Percentiles rank a stretch among this genome's conserved stretches.
phyloP scores from a whole-genome alignment of 2,113 vertebrate species.

The Erythrolamprus reginae region DNA sequence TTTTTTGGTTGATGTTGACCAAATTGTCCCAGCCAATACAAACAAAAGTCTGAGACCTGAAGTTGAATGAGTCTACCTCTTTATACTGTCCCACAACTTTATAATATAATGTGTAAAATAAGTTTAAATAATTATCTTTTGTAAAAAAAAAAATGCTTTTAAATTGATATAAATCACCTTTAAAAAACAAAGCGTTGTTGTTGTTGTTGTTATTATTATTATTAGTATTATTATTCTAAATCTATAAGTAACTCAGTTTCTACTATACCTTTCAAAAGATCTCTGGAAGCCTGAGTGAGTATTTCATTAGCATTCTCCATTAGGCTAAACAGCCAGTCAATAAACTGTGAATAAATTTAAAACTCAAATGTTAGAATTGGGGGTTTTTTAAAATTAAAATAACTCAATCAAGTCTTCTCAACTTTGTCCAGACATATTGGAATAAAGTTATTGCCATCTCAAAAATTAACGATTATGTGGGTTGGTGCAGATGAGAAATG shows the following conservation, averaged over 20 bases:
- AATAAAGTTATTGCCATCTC: neutral
- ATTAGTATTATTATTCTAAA: no score
- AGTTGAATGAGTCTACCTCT: no score
- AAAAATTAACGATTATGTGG: neutral
- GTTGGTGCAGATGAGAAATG: neutral
- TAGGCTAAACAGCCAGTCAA: slow-evolving; percentile 89
- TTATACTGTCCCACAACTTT: neutral
- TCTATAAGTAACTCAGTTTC: neutral
- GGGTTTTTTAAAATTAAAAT: neutral
- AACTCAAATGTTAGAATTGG: slow-evolving; percentile 20
- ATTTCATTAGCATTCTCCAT: slow-evolving; percentile 72
- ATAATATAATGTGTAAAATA: neutral
- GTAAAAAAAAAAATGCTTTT: neutral
- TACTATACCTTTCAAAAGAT: slow-evolving; percentile 80
- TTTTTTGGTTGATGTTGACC: neutral
- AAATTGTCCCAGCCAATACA: neutral
- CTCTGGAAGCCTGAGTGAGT: slow-evolving; percentile 68
- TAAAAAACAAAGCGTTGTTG: neutral
- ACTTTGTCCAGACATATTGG: neutral
- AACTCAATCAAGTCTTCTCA: fast-evolving
- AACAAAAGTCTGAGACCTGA: neutral
- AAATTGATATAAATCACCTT: slow-evolving; percentile 1
- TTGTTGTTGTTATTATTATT: no score
- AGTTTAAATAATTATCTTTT: neutral
- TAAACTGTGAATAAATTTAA: slow-evolving; percentile 74